phyloP scores from a whole-genome alignment of 2,113 vertebrate genomes.

The Hucho hucho region DNA sequence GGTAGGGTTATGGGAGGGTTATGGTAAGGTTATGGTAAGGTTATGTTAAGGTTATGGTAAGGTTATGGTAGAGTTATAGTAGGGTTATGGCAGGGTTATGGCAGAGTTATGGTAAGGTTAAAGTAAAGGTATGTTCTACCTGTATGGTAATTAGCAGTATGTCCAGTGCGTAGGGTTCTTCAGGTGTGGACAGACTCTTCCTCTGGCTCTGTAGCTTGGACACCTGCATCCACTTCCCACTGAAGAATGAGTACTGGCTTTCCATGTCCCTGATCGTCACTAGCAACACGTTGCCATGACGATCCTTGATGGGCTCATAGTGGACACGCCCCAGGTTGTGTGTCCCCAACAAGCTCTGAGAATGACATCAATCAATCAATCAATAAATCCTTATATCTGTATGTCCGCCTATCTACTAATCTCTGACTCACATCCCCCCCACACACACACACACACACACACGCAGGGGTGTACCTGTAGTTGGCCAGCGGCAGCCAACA shows the following conservation, averaged over 20 bases:
- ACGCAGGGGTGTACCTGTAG: slow-evolving; percentile 79
- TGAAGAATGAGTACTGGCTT: slow-evolving; percentile 87
- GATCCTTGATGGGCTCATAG: slow-evolving; percentile 96
- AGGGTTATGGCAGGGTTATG: not conserved
- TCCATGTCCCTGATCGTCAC: slow-evolving; percentile 90
- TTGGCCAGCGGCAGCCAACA: slow-evolving; percentile 89
- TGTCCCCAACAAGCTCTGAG: slow-evolving; percentile 90
- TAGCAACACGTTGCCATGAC: slow-evolving; percentile 92
- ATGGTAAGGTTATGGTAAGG: no score
- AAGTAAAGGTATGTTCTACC: slow-evolving; percentile 64
- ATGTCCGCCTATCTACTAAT: not conserved
- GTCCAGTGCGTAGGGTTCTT: slow-evolving; percentile 95
- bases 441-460: no score
- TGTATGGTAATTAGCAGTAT: slow-evolving; percentile 96
- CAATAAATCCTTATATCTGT: not conserved
- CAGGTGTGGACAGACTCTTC: slow-evolving; percentile 95
- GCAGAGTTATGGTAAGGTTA: no score
- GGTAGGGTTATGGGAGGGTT: no score
- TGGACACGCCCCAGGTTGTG: slow-evolving; percentile 93
- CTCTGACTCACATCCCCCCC: no score
- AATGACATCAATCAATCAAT: not conserved
- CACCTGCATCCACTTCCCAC: slow-evolving; percentile 94
- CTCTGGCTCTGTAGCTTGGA: slow-evolving; percentile 96
- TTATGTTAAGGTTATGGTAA: no score
- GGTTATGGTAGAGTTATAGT: no score